A percentile compares a stretch with the other conserved stretches of the same genome.
These are phyloP conservation scores for Ceuthmochares aereus DNA, from an alignment of 2,113 vertebrate genomes.

Conservation along the genomic window DNA sequence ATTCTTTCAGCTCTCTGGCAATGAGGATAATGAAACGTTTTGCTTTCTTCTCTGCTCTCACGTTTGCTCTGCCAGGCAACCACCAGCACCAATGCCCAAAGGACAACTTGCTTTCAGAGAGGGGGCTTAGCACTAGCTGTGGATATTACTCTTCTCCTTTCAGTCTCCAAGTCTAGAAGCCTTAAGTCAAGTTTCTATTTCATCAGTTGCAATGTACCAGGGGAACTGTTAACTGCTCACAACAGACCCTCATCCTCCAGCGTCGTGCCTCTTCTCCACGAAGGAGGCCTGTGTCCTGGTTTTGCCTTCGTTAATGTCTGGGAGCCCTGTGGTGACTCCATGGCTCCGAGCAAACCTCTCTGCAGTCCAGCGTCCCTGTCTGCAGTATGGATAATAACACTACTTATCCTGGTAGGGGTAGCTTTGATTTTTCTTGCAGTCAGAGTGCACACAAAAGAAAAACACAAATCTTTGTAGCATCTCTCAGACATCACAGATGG, in stretches of 20 bases:
- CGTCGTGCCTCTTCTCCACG: not conserved
- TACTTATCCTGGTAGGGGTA: slow-evolving; percentile 14
- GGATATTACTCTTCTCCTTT: not conserved
- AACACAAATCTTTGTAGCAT: not conserved
- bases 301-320: not conserved
- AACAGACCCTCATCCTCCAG: not conserved
- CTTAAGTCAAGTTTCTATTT: not conserved
- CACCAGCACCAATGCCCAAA: not conserved
- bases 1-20: not conserved
- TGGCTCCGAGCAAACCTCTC: not conserved
- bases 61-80: not conserved
- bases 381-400: not conserved
- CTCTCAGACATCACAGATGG: not conserved
- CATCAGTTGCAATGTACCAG: not conserved
- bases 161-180: not conserved
- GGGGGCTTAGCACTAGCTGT: not conserved
- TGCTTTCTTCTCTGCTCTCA: not conserved
- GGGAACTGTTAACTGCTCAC: not conserved
- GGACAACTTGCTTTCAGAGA: not conserved
- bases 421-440: slow-evolving; percentile 16
- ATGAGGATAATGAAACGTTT: not conserved
- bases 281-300: not conserved
- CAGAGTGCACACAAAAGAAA: not conserved
- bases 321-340: not conserved
- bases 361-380: not conserved